phyloP scores from a whole-genome alignment of 2,888 invertebrate species.

The Blastobasis lacticolella region DNA sequence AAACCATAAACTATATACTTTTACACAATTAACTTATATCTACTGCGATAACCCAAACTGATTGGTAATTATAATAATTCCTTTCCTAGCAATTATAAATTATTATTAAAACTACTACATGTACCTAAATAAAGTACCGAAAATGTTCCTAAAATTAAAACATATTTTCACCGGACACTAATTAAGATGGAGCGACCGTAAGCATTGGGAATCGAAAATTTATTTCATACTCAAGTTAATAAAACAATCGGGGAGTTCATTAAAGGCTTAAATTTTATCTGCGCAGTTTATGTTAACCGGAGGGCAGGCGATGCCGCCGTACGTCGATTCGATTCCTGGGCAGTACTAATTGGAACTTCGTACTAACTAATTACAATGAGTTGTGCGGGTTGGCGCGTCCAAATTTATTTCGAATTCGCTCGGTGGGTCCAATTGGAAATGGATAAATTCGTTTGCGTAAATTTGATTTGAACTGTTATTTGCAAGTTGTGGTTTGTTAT shows the following conservation, averaged over 20 bases:
- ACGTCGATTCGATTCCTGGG: slow-evolving; percentile 37
- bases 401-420: slow-evolving; percentile 36
- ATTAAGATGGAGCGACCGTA: not conserved
- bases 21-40: too few relatives aligned
- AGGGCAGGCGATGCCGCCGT: too few relatives aligned
- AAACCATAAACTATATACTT: too few relatives aligned
- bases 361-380: slow-evolving; percentile 61
- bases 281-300: slow-evolving; percentile 49
- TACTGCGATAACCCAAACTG: too few relatives aligned
- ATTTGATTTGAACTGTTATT: too few relatives aligned
- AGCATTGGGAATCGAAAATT: slow-evolving; percentile 38
- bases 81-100: too few relatives aligned
- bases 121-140: too few relatives aligned
- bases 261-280: slow-evolving; percentile 64
- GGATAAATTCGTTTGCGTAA: too few relatives aligned
- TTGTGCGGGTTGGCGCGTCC: slow-evolving; percentile 26
- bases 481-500: too few relatives aligned
- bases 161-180: not conserved
- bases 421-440: slow-evolving; percentile 10
- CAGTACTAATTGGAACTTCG: slow-evolving; percentile 57
- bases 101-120: too few relatives aligned
- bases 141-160: too few relatives aligned
- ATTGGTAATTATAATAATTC: too few relatives aligned
- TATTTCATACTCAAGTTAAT: slow-evolving; percentile 46
- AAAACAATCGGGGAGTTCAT: slow-evolving; percentile 56